Conservation (phyloP, 2,888 invertebrate genomes). For the Cheilosia scutellata region DNA sequence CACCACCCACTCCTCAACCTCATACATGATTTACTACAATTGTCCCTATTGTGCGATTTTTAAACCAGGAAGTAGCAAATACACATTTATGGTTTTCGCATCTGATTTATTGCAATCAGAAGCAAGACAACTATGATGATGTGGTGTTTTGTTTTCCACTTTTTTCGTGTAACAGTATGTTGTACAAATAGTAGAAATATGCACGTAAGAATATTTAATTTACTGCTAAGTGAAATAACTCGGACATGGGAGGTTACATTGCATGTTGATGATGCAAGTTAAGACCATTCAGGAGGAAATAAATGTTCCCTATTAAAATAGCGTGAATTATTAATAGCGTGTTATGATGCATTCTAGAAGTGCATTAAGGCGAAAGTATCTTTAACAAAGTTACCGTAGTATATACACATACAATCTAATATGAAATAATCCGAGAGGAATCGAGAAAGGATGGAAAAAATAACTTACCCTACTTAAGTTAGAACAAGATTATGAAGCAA, state of each 20-base stretch:
- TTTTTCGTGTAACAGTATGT: conserved; percentile 54
- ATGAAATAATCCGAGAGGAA: neutral
- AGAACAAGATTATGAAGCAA: no score
- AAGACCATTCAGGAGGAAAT: neutral
- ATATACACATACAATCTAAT: no score
- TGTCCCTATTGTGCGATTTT: conserved; percentile 68
- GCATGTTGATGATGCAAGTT: neutral
- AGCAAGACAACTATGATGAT: conserved; percentile 64
- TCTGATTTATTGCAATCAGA: conserved; percentile 73
- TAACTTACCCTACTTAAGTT: neutral
- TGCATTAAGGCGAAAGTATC: no score
- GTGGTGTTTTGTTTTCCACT: conserved; percentile 46
- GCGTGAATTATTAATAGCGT: neutral
- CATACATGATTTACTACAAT: conserved; percentile 69
- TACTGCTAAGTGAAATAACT: conserved; percentile 36
- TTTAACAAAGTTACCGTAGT: no score
- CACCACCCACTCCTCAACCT: neutral
- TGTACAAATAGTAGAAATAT: conserved; percentile 25
- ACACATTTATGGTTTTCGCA: conserved; percentile 71
- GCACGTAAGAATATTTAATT: neutral
- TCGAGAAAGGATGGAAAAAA: neutral
- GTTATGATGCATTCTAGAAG: neutral
- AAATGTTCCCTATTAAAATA: no score
- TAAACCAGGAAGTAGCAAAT: conserved; percentile 71
- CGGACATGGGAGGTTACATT: conserved; percentile 20